These are phyloP conservation scores for Amphiprion percula DNA, from an alignment of 2,113 vertebrate genomes.

Conservation along the genomic window DNA sequence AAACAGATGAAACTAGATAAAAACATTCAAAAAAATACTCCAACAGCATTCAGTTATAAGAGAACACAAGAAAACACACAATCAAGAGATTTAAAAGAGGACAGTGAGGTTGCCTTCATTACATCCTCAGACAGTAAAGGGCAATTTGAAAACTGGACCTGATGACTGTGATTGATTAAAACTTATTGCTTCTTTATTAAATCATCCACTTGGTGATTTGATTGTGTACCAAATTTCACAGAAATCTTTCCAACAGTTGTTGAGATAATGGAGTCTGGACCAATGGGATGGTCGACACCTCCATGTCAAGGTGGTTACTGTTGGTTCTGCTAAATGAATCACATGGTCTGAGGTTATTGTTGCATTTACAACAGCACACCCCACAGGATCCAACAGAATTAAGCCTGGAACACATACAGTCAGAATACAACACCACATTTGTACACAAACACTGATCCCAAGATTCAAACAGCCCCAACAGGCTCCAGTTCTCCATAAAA, in stretches of 20 bases:
- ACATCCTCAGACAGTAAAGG: no score
- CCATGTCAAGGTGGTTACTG: no score
- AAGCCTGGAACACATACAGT: background rate
- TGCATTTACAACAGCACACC: background rate
- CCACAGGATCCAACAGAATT: background rate
- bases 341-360: background rate
- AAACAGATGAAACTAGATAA: no score
- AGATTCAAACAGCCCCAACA: background rate
- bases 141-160: no score
- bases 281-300: no score
- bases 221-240: background rate
- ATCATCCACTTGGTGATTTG: background rate
- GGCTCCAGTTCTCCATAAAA: constrained; percentile 1
- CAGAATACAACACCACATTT: background rate
- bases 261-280: background rate
- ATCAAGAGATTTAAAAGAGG: background rate
- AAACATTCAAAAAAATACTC: no score
- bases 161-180: no score
- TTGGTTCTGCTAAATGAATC: background rate
- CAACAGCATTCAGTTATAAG: background rate
- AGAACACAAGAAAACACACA: background rate
- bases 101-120: no score
- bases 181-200: background rate
- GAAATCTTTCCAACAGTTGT: no score
- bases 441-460: background rate